Evolutionary conservation across 2,888 invertebrate genomes (phyloP).

Genomic region (Griposia aprilina): DNA sequence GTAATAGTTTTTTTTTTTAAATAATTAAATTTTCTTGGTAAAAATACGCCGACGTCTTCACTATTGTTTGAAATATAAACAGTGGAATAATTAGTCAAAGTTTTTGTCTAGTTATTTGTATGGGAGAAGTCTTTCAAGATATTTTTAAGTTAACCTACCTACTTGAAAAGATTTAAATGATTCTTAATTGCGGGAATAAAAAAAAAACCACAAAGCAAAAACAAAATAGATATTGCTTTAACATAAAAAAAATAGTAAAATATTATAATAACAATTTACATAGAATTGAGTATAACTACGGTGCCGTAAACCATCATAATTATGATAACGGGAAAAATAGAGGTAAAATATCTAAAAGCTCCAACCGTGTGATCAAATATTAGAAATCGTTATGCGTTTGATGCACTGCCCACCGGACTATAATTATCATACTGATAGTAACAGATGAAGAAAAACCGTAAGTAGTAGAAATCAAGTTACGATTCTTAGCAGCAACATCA

Average conservation of each 20-base stretch:
- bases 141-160: conserved; percentile 7
- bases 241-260: not conserved
- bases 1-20: not conserved
- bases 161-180: not conserved
- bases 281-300: not conserved
- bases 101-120: not conserved
- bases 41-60: not conserved
- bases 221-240: not conserved
- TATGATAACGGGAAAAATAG: not conserved
- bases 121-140: not conserved
- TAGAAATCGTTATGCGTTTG: not conserved
- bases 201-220: not conserved
- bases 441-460: not conserved
- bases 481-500: not conserved
- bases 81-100: conserved; percentile 8
- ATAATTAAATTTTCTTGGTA: not conserved
- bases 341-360: not conserved
- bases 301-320: not conserved
- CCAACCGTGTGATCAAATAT: not conserved
- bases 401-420: not conserved
- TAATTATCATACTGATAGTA: too few relatives aligned
- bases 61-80: conserved; percentile 38
- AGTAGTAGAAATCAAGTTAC: not conserved
- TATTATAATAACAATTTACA: not conserved
- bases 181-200: too few relatives aligned